phyloP scores from a whole-genome alignment of 2,797 vertebrate genomes.

The Smutsia gigantea region DNA sequence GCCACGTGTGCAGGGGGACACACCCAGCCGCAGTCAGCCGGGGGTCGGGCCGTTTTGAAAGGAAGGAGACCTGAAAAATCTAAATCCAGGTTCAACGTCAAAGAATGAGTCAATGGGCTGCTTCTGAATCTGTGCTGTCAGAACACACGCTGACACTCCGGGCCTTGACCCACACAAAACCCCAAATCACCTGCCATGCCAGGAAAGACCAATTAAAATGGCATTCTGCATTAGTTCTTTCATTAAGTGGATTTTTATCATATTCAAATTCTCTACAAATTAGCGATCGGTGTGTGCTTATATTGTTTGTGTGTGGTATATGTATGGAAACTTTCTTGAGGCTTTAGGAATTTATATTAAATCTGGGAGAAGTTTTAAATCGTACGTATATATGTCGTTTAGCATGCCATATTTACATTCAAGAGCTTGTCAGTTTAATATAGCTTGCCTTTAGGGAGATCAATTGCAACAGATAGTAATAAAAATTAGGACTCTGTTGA shows the following conservation, averaged over 20 bases:
- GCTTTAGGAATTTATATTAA: slow-evolving; percentile 43
- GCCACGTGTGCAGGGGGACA: rapidly evolving
- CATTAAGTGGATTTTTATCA: neutral
- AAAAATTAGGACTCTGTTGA: slow-evolving; percentile 41
- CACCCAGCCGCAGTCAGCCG: neutral
- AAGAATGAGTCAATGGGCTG: neutral
- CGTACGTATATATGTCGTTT: neutral
- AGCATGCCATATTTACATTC: slow-evolving; percentile 25
- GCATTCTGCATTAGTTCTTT: neutral
- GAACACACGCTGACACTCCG: neutral
- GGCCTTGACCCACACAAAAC: neutral
- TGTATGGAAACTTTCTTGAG: neutral
- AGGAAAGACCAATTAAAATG: neutral
- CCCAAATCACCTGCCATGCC: neutral
- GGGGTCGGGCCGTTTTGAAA: neutral
- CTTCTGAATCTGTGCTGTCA: neutral
- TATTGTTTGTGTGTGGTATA: neutral
- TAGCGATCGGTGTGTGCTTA: neutral
- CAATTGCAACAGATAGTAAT: slow-evolving; percentile 49
- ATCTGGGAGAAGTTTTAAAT: slow-evolving; percentile 26
- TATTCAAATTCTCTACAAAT: neutral
- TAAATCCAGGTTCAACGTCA: neutral
- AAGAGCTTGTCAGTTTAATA: slow-evolving; percentile 52
- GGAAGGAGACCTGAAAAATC: neutral
- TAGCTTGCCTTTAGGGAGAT: slow-evolving; percentile 49